Evolutionary conservation across 2,797 vertebrate species (phyloP), one percentile per base, ranked within the genome.

Genomic region (Lophotriccus pileatus): DNA sequence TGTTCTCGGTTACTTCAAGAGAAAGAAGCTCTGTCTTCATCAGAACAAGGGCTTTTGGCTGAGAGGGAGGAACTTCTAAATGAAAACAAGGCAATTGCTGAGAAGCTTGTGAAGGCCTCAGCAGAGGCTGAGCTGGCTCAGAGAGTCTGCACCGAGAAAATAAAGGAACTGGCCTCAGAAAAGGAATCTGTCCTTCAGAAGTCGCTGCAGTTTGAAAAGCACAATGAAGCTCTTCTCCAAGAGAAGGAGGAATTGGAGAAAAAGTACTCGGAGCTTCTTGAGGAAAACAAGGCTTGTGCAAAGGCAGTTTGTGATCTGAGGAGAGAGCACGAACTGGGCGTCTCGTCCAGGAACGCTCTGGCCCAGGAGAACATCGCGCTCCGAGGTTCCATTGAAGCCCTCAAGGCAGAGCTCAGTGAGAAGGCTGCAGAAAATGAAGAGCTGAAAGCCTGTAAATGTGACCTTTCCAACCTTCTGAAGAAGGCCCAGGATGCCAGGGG

Each of bases 1-100:
- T 97, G 97, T 49, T 82, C 98, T 83, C 97, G 98, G 46, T 98
- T 99, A 41, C 95, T 99, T 58, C 98, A 98, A 32, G 99, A 99
- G 96, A 99, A 99, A 72, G 98, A 99, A 84, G 95, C 98, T 53
- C 93, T 99, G 43, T 97, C 98, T 23, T 93, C 97, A 7, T 93
- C 96, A 4, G 98, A 99, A 86, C 98, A 95, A 77, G 98, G 97
- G 91, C 96, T 98, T 64, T 93, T 96, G 52, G 97, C 96, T 5
- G 98, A 99, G 92, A 99, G 97, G 55, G 98, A 98, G 39, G 97
- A 98, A 21, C 98, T 99, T 34, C 5, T 98, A 18, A 97, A 79
- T 75, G 98, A 99, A 82, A 98, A 98, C 2, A 93, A 98, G 50
- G 97, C 97, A n/a, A 18, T 98, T 44, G 89, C 97, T 12, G 98